Evolutionary conservation across 2,888 invertebrate genomes (phyloP).

Genomic region (Cyclophora punctaria): DNA sequence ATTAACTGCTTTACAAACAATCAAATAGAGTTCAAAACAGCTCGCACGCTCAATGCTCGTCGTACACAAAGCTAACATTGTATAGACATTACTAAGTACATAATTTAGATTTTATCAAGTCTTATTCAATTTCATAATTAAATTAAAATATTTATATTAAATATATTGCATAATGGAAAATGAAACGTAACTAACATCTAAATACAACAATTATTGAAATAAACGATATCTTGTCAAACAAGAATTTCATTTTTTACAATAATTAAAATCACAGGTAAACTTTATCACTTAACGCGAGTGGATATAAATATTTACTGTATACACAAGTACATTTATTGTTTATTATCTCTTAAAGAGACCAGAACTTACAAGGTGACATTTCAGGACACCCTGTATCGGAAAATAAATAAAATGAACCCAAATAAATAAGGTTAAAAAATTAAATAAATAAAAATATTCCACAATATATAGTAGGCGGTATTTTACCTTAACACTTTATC

Average conservation of each 20-base stretch:
- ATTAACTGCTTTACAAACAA: no score
- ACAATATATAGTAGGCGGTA: no score
- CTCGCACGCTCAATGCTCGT: no score
- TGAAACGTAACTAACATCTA: conserved; percentile 26
- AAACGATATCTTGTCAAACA: conserved; percentile 58
- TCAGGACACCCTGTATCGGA: conserved; percentile 3
- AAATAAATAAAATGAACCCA: background rate
- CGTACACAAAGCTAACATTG: background rate
- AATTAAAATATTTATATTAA: conserved; percentile 15
- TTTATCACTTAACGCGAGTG: conserved; percentile 50
- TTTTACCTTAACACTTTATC: no score
- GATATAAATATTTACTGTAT: conserved; percentile 23
- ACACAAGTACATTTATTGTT: conserved; percentile 13
- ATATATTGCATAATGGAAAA: conserved; percentile 22
- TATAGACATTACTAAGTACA: conserved; percentile 25
- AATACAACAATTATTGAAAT: conserved; percentile 31
- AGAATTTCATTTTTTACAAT: conserved; percentile 51
- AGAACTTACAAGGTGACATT: conserved; percentile 7
- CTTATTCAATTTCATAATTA: conserved; percentile 31
- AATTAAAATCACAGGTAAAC: conserved; percentile 65
- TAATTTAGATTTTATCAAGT: conserved; percentile 27
- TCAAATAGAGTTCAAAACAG: no score
- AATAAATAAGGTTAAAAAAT: background rate
- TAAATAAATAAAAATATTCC: background rate
- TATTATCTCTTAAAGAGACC: conserved; percentile 39